Evolutionary conservation across 2,888 invertebrate species (phyloP).

Genomic region (Lochmaea capreae): DNA sequence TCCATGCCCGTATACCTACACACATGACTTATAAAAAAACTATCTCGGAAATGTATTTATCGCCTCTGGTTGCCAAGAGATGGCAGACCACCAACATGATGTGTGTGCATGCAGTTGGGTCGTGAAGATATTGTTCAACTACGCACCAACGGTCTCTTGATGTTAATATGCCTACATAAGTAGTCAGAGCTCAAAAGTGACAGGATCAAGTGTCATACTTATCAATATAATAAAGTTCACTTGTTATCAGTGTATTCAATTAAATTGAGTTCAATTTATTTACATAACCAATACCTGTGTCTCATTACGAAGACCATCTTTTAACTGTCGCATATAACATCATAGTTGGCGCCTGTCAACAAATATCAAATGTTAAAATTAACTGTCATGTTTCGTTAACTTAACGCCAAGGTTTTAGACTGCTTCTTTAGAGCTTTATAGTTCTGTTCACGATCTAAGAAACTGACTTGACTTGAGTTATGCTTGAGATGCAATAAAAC

Average conservation of each 20-base stretch:
- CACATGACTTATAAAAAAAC: neutral
- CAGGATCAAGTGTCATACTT: neutral
- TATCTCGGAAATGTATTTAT: neutral
- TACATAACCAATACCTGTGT: neutral
- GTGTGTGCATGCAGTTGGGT: slow-evolving; percentile 6
- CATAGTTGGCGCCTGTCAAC: too few relatives aligned
- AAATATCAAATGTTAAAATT: too few relatives aligned
- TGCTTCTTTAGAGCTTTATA: too few relatives aligned
- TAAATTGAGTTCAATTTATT: neutral
- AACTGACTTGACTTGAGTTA: too few relatives aligned
- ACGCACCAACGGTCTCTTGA: slow-evolving; percentile 7
- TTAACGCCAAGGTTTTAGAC: too few relatives aligned
- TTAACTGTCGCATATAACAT: too few relatives aligned
- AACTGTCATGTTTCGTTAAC: too few relatives aligned
- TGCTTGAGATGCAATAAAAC: too few relatives aligned
- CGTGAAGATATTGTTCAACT: slow-evolving; percentile 13
- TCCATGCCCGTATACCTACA: neutral
- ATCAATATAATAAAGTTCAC: slow-evolving; percentile 2
- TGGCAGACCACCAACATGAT: slow-evolving; percentile 19
- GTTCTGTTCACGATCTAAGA: too few relatives aligned
- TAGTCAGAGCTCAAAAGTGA: neutral
- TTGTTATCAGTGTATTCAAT: neutral
- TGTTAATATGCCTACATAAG: slow-evolving; percentile 15
- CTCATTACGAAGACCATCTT: too few relatives aligned
- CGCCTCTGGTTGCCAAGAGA: slow-evolving; percentile 8